Percentiles rank a stretch among this genome's conserved stretches.
phyloP scores from a whole-genome alignment of 2,113 vertebrate genomes.

The Nerophis ophidion region DNA sequence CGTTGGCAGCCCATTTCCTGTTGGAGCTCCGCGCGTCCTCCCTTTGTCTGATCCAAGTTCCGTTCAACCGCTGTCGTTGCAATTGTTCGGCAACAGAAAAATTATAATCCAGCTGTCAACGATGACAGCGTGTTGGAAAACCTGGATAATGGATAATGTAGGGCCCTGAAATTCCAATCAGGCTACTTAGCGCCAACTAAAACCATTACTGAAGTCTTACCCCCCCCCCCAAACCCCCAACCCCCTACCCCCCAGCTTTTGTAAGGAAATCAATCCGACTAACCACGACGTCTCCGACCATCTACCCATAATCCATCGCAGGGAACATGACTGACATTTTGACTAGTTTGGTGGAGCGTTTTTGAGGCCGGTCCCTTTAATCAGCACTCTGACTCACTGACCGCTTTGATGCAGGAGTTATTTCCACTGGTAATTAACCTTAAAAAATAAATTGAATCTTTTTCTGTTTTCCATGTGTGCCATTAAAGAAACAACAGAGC shows the following conservation, averaged over 20 bases:
- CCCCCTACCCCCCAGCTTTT: slow-evolving; percentile 51
- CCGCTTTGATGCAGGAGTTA: slow-evolving; percentile 61
- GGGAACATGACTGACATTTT: slow-evolving; percentile 44
- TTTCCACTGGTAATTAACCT: slow-evolving; percentile 70
- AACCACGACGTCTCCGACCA: slow-evolving; percentile 42
- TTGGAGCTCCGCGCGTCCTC: slow-evolving; percentile 53
- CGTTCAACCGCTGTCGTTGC: slow-evolving; percentile 70
- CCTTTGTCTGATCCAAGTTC: slow-evolving; percentile 71
- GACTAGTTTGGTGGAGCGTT: slow-evolving; percentile 45
- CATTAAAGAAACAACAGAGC: no score
- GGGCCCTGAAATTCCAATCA: slow-evolving; percentile 57
- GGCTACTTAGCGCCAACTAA: slow-evolving; percentile 58
- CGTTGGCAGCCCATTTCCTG: slow-evolving; percentile 64
- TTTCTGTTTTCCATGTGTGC: no score
- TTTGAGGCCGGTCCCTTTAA: slow-evolving; percentile 19
- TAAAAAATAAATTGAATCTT: slow-evolving; percentile 60
- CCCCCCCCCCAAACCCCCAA: slow-evolving; percentile 32
- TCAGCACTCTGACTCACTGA: slow-evolving; percentile 35
- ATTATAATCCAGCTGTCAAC: slow-evolving; percentile 73
- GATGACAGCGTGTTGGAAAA: slow-evolving; percentile 67
- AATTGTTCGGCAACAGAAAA: slow-evolving; percentile 67
- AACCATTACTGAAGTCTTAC: slow-evolving; percentile 62
- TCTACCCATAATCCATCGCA: slow-evolving; percentile 58
- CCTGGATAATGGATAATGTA: slow-evolving; percentile 62
- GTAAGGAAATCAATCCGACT: slow-evolving; percentile 61